phyloP scores from a whole-genome alignment of 2,888 invertebrate genomes.

The Nemoura dubitans region DNA sequence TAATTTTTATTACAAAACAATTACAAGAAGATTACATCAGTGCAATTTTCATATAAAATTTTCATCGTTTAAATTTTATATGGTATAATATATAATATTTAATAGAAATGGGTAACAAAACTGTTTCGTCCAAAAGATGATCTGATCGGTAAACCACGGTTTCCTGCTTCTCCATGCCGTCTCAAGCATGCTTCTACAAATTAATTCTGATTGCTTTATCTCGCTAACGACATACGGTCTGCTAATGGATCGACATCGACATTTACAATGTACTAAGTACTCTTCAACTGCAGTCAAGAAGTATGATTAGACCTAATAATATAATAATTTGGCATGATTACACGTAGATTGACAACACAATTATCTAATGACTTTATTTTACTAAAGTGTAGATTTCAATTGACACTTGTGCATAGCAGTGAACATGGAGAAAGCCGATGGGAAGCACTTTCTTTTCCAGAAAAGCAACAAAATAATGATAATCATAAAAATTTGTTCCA shows the following conservation, averaged over 20 bases:
- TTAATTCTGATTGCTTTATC: neutral
- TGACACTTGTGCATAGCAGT: slow-evolving; percentile 30
- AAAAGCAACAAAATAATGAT: slow-evolving; percentile 37
- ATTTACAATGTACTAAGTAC: neutral
- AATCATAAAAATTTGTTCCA: slow-evolving; percentile 33
- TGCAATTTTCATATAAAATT: slow-evolving; percentile 35
- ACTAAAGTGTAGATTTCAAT: slow-evolving; percentile 29
- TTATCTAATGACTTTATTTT: slow-evolving; percentile 26
- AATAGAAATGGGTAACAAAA: slow-evolving; percentile 9
- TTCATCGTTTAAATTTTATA: slow-evolving; percentile 8
- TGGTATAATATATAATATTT: neutral
- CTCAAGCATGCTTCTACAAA: neutral
- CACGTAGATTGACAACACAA: slow-evolving; percentile 34
- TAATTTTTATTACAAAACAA: slow-evolving; percentile 43
- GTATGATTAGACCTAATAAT: neutral
- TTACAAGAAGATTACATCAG: slow-evolving; percentile 39
- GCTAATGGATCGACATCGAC: neutral
- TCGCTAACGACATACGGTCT: slow-evolving; percentile 10
- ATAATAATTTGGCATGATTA: slow-evolving; percentile 39
- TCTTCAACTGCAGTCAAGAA: neutral
- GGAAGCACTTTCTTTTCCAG: slow-evolving; percentile 39
- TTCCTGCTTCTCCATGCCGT: slow-evolving; percentile 26
- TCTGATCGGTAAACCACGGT: neutral
- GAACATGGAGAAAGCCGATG: slow-evolving; percentile 40
- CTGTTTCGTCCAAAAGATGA: slow-evolving; percentile 20